A percentile compares a stretch with the other conserved stretches of the same genome.
These are phyloP conservation scores for Cyrtonyx montezumae DNA, from an alignment of 2,113 vertebrate genomes.

Conservation along the genomic window DNA sequence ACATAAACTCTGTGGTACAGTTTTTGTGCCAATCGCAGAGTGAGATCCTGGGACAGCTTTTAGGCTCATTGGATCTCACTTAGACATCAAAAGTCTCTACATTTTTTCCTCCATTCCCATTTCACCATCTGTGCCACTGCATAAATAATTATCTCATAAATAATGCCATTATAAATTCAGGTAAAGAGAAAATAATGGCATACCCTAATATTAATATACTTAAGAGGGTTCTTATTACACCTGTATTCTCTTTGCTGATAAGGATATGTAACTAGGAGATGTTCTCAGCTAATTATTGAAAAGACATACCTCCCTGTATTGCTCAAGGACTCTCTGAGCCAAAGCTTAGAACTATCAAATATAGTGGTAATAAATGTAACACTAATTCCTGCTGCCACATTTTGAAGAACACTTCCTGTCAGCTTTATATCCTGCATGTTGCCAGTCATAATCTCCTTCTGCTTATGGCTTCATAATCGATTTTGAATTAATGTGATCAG, in stretches of 20 bases:
- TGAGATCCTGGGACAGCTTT: neutral
- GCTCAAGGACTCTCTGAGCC: neutral
- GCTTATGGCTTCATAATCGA: neutral
- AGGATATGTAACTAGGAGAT: neutral
- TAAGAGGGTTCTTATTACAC: neutral
- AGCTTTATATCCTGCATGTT: neutral
- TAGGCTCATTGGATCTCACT: neutral
- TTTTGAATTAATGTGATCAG: slow-evolving; percentile 24
- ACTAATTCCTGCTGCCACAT: neutral
- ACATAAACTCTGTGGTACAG: neutral
- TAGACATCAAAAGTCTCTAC: neutral
- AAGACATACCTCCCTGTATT: neutral
- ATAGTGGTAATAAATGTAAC: neutral
- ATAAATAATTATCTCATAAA: neutral
- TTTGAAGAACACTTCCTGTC: neutral
- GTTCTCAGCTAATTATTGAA: slow-evolving; percentile 43
- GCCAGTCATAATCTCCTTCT: neutral
- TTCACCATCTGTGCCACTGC: neutral
- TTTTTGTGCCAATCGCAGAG: neutral
- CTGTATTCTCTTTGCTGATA: neutral
- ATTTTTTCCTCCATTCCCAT: neutral
- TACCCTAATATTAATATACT: neutral
- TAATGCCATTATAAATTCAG: slow-evolving; percentile 7
- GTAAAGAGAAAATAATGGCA: neutral
- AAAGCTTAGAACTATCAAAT: neutral